phyloP scores from a whole-genome alignment of 2,888 invertebrate species.

The Clostera curtula region DNA sequence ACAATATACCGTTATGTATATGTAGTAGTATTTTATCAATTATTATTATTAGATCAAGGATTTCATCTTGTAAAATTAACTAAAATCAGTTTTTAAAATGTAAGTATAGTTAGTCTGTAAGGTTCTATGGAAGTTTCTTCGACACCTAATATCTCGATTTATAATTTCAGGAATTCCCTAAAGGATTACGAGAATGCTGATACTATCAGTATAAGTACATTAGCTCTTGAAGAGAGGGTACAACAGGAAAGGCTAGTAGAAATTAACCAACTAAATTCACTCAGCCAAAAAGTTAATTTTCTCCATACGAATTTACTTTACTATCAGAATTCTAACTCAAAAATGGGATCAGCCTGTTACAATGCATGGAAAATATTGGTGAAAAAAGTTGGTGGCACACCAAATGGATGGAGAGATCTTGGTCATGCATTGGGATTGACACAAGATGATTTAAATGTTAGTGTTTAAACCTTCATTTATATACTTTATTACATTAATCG shows the following conservation, averaged over 20 bases:
- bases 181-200: conserved; percentile 46
- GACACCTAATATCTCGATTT: too few species aligned
- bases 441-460: conserved; percentile 59
- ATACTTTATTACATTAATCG: too few species aligned
- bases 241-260: conserved; percentile 48
- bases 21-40: too few species aligned
- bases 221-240: conserved; percentile 47
- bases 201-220: conserved; percentile 54
- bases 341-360: conserved; percentile 50
- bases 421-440: conserved; percentile 49
- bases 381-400: conserved; percentile 54
- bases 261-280: conserved; percentile 41
- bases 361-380: conserved; percentile 56
- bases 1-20: too few species aligned
- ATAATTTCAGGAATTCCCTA: conserved; percentile 46
- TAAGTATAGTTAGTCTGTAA: too few species aligned
- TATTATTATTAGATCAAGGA: too few species aligned
- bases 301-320: conserved; percentile 58
- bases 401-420: conserved; percentile 56
- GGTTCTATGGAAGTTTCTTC: too few species aligned
- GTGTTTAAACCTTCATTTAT: too few species aligned
- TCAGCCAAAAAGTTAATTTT: conserved; percentile 55
- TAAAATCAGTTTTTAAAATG: too few species aligned
- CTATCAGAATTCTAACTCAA: conserved; percentile 52
- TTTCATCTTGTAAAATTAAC: too few species aligned